phyloP scores from a whole-genome alignment of 1,140 invertebrate genomes.

The Triops longicaudatus region DNA sequence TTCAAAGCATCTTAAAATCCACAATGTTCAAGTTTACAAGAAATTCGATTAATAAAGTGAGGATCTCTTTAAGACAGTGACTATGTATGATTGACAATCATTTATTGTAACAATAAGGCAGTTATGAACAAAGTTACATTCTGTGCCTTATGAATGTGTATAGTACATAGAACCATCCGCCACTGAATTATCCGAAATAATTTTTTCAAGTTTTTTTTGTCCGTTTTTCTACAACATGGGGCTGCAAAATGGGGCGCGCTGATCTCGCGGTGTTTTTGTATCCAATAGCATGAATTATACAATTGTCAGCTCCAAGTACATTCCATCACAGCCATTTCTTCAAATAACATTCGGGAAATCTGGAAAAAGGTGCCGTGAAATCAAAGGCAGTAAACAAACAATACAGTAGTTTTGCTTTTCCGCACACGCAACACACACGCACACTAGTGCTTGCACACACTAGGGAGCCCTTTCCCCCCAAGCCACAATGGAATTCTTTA shows the following conservation, averaged over 20 bases:
- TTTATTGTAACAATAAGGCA: slow-evolving; percentile 16
- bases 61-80: too few relatives aligned
- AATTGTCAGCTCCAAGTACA: background rate
- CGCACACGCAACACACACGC: background rate
- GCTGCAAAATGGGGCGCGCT: background rate
- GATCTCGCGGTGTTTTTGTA: background rate
- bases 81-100: background rate
- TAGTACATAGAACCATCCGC: slow-evolving; percentile 14
- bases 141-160: background rate
- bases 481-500: slow-evolving; percentile 12
- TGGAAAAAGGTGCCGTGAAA: slow-evolving; percentile 1
- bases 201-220: background rate
- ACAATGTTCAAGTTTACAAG: too few relatives aligned
- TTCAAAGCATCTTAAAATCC: too few relatives aligned
- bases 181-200: background rate
- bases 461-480: background rate
- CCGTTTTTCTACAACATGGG: background rate
- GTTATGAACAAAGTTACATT: slow-evolving; percentile 8
- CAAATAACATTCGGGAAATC: background rate
- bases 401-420: slow-evolving; percentile 4
- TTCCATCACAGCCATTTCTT: background rate
- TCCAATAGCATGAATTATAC: slow-evolving; percentile 1
- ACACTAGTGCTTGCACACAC: slow-evolving; percentile 6
- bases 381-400: slow-evolving; percentile 4
- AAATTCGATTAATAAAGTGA: too few relatives aligned